phyloP scores from a whole-genome alignment of 1,140 invertebrate genomes.

The Drosophila parvula region DNA sequence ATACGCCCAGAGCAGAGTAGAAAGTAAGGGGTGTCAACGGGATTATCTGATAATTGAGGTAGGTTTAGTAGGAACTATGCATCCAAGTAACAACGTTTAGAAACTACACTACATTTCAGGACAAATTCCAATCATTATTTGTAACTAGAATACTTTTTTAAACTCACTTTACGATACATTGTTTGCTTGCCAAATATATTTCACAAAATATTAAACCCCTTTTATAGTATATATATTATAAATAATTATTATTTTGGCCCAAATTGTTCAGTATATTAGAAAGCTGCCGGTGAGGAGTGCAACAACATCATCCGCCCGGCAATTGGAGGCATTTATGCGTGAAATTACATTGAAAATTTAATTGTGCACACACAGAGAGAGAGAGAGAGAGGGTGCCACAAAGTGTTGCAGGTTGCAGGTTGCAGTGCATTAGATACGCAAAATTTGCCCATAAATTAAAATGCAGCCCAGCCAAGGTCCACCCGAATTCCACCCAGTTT shows the following conservation, averaged over 20 bases:
- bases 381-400: conserved; percentile 1
- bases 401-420: conserved; percentile 55
- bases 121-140: no score
- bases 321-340: conserved; percentile 74
- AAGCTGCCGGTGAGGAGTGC: neutral
- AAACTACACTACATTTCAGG: no score
- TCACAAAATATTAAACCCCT: neutral
- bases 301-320: conserved; percentile 34
- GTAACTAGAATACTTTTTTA: no score
- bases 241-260: conserved; percentile 7
- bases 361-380: conserved; percentile 58
- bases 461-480: conserved; percentile 33
- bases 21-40: conserved; percentile 55
- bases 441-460: conserved; percentile 73
- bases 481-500: neutral
- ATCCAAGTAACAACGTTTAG: no score
- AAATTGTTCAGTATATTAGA: conserved; percentile 2
- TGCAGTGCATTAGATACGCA: conserved; percentile 65
- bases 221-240: neutral
- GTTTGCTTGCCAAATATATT: neutral
- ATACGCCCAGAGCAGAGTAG: neutral
- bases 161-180: no score
- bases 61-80: no score
- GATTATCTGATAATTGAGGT: no score
- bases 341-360: conserved; percentile 81